Evolutionary conservation across 1,140 invertebrate genomes (phyloP).

Genomic region (Potamilus streckersoni): DNA sequence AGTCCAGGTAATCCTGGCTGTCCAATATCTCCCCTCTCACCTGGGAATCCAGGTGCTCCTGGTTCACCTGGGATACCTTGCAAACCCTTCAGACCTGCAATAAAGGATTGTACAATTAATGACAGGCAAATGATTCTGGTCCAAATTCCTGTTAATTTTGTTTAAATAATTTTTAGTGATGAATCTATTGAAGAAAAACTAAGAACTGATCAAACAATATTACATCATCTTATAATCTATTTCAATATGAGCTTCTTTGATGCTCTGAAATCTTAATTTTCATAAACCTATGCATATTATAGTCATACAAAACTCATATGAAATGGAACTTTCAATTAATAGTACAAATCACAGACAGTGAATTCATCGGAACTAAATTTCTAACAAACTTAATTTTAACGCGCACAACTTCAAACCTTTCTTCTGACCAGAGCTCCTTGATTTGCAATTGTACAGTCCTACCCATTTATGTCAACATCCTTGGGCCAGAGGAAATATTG

Average conservation of each 20-base stretch:
- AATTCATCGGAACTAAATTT: too few species aligned
- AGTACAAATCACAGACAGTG: too few species aligned
- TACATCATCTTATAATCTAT: background rate
- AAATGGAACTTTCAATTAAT: too few species aligned
- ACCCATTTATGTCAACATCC: too few species aligned
- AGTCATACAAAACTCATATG: too few species aligned
- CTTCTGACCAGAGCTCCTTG: too few species aligned
- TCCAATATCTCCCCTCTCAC: conserved; percentile 32
- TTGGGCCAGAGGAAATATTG: too few species aligned
- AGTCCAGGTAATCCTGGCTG: conserved; percentile 21
- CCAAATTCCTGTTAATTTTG: conserved; percentile 18
- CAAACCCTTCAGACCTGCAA: conserved; percentile 30
- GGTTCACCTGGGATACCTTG: conserved; percentile 44
- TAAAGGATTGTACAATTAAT: background rate
- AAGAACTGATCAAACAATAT: background rate
- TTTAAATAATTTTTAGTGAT: background rate
- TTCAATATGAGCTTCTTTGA: background rate
- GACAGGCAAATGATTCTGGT: conserved; percentile 1
- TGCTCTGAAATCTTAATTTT: too few species aligned
- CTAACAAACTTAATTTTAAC: too few species aligned
- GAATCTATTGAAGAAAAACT: background rate
- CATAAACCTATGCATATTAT: too few species aligned
- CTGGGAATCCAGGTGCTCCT: conserved; percentile 37
- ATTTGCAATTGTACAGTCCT: too few species aligned
- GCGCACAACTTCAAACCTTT: too few species aligned